phyloP scores from a whole-genome alignment of 2,797 vertebrate species.

The Myotis myotis region DNA sequence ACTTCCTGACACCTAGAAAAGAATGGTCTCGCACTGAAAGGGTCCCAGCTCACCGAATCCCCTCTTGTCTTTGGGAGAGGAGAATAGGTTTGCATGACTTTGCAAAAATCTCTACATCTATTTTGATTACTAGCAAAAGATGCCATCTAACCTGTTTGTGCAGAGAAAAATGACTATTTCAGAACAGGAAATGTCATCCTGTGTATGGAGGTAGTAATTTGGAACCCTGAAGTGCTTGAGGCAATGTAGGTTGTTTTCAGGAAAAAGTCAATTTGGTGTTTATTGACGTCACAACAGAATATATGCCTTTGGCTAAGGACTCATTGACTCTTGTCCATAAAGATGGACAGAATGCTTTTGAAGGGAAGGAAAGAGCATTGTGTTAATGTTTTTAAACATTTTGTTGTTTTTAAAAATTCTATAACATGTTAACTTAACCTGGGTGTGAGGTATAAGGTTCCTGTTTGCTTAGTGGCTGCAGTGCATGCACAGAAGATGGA shows the following conservation, averaged over 20 bases:
- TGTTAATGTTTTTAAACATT: conserved; percentile 69
- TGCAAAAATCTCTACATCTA: not conserved
- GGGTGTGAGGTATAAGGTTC: conserved; percentile 64
- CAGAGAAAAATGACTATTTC: conserved; percentile 57
- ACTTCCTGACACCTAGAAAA: not conserved
- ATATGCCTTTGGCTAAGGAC: conserved; percentile 73
- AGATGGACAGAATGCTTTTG: conserved; percentile 58
- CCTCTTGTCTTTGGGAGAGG: not conserved
- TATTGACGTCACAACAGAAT: conserved; percentile 79
- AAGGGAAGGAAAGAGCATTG: conserved; percentile 75
- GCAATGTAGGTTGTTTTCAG: conserved; percentile 71
- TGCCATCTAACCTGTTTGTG: not conserved
- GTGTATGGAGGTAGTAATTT: conserved; percentile 65
- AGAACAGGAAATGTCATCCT: conserved; percentile 70
- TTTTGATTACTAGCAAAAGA: not conserved
- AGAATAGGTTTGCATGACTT: not conserved
- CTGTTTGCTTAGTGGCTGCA: conserved; percentile 69
- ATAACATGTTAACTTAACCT: conserved; percentile 73
- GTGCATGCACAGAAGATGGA: conserved; percentile 59
- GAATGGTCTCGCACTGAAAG: not conserved
- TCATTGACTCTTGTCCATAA: conserved; percentile 77
- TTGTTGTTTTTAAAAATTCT: conserved; percentile 74
- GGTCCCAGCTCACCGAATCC: not conserved
- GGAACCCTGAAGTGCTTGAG: conserved; percentile 68
- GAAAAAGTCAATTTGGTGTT: conserved; percentile 75